A percentile compares a stretch with the other conserved stretches of the same genome.
These are phyloP conservation scores for Alosa sapidissima DNA, from an alignment of 2,797 vertebrate species.

Conservation along the genomic window DNA sequence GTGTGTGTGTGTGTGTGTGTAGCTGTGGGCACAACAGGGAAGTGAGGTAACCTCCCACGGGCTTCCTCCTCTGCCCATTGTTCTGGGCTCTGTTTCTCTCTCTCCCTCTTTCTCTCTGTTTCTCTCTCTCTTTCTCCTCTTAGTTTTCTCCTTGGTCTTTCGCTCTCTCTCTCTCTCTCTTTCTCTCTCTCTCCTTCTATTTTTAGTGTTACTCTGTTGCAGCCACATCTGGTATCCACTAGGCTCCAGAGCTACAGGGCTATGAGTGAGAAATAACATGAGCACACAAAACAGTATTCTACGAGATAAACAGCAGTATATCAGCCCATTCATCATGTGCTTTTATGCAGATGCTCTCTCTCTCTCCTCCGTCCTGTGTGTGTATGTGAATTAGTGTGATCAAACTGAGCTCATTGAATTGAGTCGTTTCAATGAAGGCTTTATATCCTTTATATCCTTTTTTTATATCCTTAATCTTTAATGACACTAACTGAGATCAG, in stretches of 20 bases:
- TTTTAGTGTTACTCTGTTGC: neutral
- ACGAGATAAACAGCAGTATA: neutral
- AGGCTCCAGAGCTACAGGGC: neutral
- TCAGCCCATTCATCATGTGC: neutral
- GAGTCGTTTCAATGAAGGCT: neutral
- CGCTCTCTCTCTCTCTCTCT: neutral
- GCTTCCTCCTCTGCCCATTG: conserved; percentile 24
- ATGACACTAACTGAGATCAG: conserved; percentile 19
- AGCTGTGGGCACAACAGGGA: conserved; percentile 5
- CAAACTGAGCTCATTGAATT: neutral
- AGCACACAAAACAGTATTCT: neutral
- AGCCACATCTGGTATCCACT: conserved; percentile 23
- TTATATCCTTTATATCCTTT: too few species aligned
- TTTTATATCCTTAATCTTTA: neutral
- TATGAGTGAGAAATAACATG: neutral
- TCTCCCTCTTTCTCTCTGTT: neutral
- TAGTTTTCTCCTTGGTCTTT: neutral
- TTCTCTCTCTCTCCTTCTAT: neutral
- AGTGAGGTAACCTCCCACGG: conserved; percentile 17
- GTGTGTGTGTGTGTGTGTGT: neutral
- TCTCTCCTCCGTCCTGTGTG: neutral
- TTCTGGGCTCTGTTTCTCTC: neutral
- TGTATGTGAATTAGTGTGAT: neutral
- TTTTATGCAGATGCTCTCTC: neutral
- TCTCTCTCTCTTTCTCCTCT: neutral